Evolutionary conservation across 2,888 invertebrate species (phyloP).

Genomic region (Thera obeliscata): DNA sequence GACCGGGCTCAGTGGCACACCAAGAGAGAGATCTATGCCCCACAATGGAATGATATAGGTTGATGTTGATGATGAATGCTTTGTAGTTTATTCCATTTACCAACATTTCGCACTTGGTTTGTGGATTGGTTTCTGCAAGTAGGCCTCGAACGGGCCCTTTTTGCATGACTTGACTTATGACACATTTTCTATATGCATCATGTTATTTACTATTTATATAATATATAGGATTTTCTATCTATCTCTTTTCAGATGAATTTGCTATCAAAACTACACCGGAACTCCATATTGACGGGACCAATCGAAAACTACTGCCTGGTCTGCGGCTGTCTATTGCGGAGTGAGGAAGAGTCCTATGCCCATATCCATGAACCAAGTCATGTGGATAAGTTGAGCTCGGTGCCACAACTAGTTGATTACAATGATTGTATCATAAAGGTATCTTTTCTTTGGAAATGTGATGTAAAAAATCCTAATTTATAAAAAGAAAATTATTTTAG

Average conservation of each 20-base stretch:
- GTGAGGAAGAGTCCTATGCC: conserved; percentile 42
- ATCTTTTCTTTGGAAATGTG: not conserved
- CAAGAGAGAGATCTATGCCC: no score
- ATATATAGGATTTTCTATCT: not conserved
- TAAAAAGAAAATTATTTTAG: no score
- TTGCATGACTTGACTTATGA: no score
- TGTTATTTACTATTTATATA: no score
- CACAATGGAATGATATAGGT: no score
- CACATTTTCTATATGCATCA: no score
- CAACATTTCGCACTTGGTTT: no score
- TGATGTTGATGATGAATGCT: no score
- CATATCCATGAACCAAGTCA: conserved; percentile 45
- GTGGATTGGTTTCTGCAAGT: no score
- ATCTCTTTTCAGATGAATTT: conserved; percentile 34
- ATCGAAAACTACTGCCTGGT: conserved; percentile 58
- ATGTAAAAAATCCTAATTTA: not conserved
- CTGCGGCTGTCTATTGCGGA: conserved; percentile 52
- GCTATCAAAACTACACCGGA: conserved; percentile 49
- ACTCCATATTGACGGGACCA: conserved; percentile 49
- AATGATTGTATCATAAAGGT: conserved; percentile 60
- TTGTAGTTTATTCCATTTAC: no score
- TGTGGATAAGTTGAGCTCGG: conserved; percentile 44
- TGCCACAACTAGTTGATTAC: conserved; percentile 47
- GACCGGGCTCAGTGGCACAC: no score
- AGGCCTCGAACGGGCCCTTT: no score